phyloP scores from a whole-genome alignment of 2,113 vertebrate species.

The Sisor rabdophorus region DNA sequence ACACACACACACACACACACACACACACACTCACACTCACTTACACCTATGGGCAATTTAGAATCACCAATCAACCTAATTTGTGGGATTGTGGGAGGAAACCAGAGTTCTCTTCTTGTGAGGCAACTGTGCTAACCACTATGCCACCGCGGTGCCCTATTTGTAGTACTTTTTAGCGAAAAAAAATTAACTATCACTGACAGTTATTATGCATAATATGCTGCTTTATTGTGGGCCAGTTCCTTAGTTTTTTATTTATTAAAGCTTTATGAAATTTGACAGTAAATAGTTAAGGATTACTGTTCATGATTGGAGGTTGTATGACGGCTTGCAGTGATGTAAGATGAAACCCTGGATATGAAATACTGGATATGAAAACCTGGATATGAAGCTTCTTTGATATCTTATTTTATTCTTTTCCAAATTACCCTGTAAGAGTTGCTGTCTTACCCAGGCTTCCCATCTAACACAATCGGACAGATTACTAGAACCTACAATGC shows the following conservation, averaged over 20 bases:
- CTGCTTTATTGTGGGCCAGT: constrained; percentile 28
- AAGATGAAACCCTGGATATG: constrained; percentile 42
- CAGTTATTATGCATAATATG: constrained; percentile 6
- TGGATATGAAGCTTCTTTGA: constrained; percentile 43
- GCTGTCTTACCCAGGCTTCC: constrained; percentile 56
- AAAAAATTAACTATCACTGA: constrained; percentile 17
- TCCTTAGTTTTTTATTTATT: constrained; percentile 35
- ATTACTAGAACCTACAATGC: constrained; percentile 58
- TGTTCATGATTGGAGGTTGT: constrained; percentile 38
- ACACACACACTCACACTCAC: too few relatives aligned
- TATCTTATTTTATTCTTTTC: constrained; percentile 46
- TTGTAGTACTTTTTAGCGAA: constrained; percentile 16
- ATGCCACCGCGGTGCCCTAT: too few relatives aligned
- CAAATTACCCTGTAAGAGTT: constrained; percentile 38
- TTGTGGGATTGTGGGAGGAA: too few relatives aligned
- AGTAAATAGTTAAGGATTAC: constrained; percentile 46
- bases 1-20: too few relatives aligned
- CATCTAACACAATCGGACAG: constrained; percentile 52
- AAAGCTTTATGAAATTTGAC: constrained; percentile 47
- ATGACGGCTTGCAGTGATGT: constrained; percentile 29
- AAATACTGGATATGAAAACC: constrained; percentile 47
- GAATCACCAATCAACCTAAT: too few relatives aligned
- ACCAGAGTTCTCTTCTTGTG: too few relatives aligned
- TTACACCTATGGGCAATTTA: too few relatives aligned
- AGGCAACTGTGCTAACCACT: too few relatives aligned